Conservation (phyloP, 2,888 invertebrate species). For the Erebia palarica region DNA sequence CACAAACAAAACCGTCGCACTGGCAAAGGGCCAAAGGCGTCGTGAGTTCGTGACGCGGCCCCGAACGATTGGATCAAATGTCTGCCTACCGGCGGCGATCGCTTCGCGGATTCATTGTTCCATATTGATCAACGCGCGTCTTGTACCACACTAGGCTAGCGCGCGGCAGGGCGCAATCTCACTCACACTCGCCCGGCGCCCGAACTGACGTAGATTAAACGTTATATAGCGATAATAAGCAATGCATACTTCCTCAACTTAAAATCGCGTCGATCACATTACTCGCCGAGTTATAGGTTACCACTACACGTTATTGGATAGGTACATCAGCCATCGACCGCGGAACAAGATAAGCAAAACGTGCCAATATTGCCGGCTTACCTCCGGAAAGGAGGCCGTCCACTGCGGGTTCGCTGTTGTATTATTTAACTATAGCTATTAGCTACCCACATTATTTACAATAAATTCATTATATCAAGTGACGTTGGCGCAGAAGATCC, state of each 20-base stretch:
- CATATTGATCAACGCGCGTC: slow-evolving; percentile 56
- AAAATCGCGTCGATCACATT: slow-evolving; percentile 55
- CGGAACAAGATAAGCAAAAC: slow-evolving; percentile 44
- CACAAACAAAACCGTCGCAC: slow-evolving; percentile 47
- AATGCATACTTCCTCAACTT: slow-evolving; percentile 64
- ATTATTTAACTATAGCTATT: slow-evolving; percentile 49
- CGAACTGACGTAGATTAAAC: slow-evolving; percentile 63
- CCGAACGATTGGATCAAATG: slow-evolving; percentile 45
- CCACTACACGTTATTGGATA: slow-evolving; percentile 52
- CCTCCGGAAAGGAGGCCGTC: slow-evolving; percentile 31
- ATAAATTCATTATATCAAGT: slow-evolving; percentile 60
- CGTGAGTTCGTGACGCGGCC: slow-evolving; percentile 33
- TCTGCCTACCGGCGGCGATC: slow-evolving; percentile 48
- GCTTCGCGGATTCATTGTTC: slow-evolving; percentile 59
- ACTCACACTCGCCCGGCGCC: slow-evolving; percentile 49
- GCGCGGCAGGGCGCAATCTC: slow-evolving; percentile 49
- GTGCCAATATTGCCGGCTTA: slow-evolving; percentile 54
- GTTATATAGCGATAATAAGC: slow-evolving; percentile 66
- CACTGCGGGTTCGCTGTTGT: slow-evolving; percentile 59
- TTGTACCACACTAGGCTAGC: slow-evolving; percentile 46
- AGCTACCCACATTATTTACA: slow-evolving; percentile 61
- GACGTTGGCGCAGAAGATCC: slow-evolving; percentile 51
- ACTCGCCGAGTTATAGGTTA: slow-evolving; percentile 54
- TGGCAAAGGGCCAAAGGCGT: slow-evolving; percentile 21
- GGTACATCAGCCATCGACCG: slow-evolving; percentile 21